Conservation (phyloP, 2,113 vertebrate species). For the Sapayoa aenigma region DNA sequence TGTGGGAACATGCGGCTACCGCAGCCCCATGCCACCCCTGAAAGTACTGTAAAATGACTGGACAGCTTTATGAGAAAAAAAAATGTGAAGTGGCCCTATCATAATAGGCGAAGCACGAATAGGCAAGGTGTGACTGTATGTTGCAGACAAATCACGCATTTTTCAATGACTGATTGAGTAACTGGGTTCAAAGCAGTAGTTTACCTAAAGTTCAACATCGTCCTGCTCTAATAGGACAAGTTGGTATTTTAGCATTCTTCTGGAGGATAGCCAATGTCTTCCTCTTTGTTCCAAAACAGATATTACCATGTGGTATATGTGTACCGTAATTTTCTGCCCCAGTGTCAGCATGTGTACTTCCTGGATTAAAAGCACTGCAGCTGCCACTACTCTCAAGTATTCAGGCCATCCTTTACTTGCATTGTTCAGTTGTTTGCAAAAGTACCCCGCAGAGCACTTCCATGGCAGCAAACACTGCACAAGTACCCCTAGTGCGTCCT, state of each 20-base stretch:
- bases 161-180: background rate
- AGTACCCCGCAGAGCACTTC: background rate
- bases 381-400: background rate
- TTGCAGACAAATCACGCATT: background rate
- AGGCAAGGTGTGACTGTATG: too few relatives aligned
- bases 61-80: too few relatives aligned
- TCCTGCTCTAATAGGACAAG: background rate
- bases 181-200: background rate
- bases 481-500: background rate
- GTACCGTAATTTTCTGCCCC: background rate
- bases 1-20: too few relatives aligned
- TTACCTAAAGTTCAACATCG: background rate
- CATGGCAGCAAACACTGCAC: background rate
- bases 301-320: background rate
- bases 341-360: background rate
- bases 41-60: too few relatives aligned
- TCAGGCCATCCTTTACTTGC: background rate
- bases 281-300: background rate
- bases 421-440: background rate
- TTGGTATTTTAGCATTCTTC: background rate
- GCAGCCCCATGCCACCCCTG: too few relatives aligned
- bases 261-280: background rate
- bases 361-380: background rate
- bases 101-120: too few relatives aligned
- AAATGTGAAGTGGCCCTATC: too few relatives aligned